Evolutionary conservation across 2,888 invertebrate genomes (phyloP).

Genomic region (Stictocephala bisonia): DNA sequence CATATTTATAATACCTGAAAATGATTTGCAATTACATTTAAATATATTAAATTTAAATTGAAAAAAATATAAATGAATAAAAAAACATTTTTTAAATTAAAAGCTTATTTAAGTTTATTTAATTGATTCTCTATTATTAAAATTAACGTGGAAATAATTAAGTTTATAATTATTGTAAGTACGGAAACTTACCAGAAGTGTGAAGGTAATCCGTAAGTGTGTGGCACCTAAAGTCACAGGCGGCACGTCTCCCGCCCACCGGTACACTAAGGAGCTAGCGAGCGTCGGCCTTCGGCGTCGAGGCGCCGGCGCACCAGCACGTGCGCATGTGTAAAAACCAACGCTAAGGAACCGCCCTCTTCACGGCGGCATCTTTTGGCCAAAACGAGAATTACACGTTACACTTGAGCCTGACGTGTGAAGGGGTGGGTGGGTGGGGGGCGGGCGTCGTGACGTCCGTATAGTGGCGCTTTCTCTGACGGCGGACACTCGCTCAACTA

Average conservation of each 20-base stretch:
- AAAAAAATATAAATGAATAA: too few species aligned
- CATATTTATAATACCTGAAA: too few species aligned
- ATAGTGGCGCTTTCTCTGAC: conserved; percentile 39
- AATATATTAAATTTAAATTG: too few species aligned
- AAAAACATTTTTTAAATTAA: too few species aligned
- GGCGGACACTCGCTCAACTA: conserved; percentile 32
- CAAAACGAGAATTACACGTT: conserved; percentile 44
- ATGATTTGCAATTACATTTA: too few species aligned
- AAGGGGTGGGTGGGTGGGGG: conserved; percentile 23
- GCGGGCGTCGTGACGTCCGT: conserved; percentile 41
- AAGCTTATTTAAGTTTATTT: too few species aligned
- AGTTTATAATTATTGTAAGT: too few species aligned
- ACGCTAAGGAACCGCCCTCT: conserved; percentile 45
- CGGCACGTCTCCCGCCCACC: conserved; percentile 44
- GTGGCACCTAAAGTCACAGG: conserved; percentile 1
- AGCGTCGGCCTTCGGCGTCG: conserved; percentile 32
- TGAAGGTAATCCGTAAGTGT: conserved; percentile 44
- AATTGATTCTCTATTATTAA: too few species aligned
- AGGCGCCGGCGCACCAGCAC: conserved; percentile 38
- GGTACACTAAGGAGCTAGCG: conserved; percentile 45
- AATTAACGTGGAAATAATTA: too few species aligned
- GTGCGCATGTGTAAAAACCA: conserved; percentile 47
- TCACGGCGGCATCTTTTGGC: conserved; percentile 49
- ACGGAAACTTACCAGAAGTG: conserved; percentile 22
- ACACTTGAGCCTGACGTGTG: conserved; percentile 18